These are phyloP conservation scores for Pangasius macronema DNA, from an alignment of 2,797 vertebrate species.

Conservation along the genomic window DNA sequence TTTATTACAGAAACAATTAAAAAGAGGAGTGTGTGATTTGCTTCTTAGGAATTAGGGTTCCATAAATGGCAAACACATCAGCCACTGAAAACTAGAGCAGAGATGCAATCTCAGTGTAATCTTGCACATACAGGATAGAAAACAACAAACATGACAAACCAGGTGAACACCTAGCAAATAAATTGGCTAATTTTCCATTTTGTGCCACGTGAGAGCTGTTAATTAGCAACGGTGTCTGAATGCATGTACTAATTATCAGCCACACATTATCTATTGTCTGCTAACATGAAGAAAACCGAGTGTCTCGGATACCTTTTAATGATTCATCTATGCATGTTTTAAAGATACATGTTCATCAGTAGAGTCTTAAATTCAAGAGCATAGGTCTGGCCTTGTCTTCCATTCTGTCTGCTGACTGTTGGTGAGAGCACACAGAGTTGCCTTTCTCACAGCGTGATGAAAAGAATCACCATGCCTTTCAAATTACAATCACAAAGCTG, in stretches of 20 bases:
- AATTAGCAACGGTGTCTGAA: constrained; percentile 49
- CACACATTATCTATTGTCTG: constrained; percentile 25
- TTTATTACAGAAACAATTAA: constrained; percentile 17
- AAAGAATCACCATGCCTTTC: constrained; percentile 44
- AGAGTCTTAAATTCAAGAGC: constrained; percentile 8
- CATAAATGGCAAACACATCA: constrained; percentile 7
- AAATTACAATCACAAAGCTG: constrained; percentile 51
- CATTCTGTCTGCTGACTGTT: constrained; percentile 21
- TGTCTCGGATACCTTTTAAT: constrained; percentile 1
- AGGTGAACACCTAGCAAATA: constrained; percentile 37
- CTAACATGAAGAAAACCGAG: neutral
- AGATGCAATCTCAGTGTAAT: constrained; percentile 16
- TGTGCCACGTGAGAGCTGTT: constrained; percentile 40
- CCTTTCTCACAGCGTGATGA: constrained; percentile 49
- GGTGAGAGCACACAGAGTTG: constrained; percentile 43
- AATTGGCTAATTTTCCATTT: constrained; percentile 38
- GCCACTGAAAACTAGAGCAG: constrained; percentile 11
- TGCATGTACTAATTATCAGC: constrained; percentile 24
- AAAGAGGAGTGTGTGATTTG: neutral
- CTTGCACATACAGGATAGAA: constrained; percentile 9
- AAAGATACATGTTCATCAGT: neutral
- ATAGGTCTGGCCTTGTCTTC: constrained; percentile 35
- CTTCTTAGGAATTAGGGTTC: neutral
- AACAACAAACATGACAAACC: constrained; percentile 39
- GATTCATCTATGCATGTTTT: neutral